Conservation (phyloP, 2,113 vertebrate genomes). For the Panurus biarmicus region DNA sequence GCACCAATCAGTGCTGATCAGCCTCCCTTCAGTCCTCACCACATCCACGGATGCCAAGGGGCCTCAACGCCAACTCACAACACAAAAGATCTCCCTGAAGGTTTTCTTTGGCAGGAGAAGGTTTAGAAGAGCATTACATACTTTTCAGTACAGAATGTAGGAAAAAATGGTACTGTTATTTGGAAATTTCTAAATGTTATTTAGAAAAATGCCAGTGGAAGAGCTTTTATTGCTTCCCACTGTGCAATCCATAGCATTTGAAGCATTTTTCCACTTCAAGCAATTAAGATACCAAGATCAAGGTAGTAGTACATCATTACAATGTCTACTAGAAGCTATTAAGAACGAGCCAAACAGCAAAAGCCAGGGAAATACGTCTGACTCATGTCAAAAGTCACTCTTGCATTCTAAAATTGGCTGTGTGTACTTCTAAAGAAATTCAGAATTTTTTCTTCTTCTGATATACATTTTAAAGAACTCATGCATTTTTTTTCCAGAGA, state of each 20-base stretch:
- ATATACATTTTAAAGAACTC: too few relatives aligned
- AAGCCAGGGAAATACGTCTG: background rate
- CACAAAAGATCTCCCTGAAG: background rate
- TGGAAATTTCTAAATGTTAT: background rate
- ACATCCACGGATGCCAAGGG: background rate
- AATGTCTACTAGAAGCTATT: background rate
- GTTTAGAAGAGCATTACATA: background rate
- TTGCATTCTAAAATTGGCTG: background rate
- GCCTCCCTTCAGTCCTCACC: background rate
- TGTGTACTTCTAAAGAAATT: background rate
- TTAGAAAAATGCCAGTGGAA: background rate
- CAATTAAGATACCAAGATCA: background rate
- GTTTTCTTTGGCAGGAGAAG: background rate
- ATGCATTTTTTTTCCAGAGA: background rate
- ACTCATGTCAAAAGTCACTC: background rate
- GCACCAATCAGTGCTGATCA: background rate
- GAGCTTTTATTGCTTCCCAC: background rate
- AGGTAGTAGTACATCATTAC: background rate
- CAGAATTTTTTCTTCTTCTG: too few relatives aligned
- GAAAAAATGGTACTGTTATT: background rate
- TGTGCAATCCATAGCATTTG: background rate
- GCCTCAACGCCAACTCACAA: rapidly evolving
- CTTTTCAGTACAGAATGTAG: background rate
- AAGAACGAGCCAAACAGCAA: background rate
- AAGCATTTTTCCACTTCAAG: background rate